Conservation (phyloP, 2,797 vertebrate species). For the Phyllotis vaccarum region DNA sequence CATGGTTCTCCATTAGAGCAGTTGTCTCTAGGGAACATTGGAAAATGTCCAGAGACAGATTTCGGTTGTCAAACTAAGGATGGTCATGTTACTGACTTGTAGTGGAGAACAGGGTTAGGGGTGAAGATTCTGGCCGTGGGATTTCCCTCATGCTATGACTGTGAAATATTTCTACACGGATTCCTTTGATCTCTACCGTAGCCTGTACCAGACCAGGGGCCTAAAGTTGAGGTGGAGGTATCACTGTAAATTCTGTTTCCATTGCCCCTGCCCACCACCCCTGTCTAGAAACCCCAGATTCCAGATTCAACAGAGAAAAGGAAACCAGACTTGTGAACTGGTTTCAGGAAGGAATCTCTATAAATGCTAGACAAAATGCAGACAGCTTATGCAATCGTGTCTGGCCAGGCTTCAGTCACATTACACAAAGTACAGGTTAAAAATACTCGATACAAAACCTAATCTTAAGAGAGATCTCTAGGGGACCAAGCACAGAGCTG, state of each 20-base stretch:
- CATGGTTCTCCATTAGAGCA: not conserved
- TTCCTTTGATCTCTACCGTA: not conserved
- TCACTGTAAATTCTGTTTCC: slow-evolving; percentile 20
- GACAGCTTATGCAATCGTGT: not conserved
- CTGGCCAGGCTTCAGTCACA: not conserved
- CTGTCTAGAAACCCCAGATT: not conserved
- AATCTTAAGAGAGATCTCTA: not conserved
- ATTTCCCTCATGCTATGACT: not conserved
- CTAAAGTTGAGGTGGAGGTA: not conserved
- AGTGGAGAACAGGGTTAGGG: not conserved
- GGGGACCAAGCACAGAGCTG: not conserved
- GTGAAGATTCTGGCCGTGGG: not conserved
- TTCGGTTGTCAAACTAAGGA: not conserved
- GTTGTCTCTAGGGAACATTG: not conserved
- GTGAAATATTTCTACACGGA: not conserved
- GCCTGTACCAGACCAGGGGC: not conserved
- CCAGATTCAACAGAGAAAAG: slow-evolving; percentile 47
- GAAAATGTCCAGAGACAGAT: not conserved
- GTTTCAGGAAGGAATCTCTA: slow-evolving; percentile 50
- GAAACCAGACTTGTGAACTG: not conserved
- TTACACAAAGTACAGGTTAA: slow-evolving; percentile 4
- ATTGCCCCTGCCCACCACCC: not conserved
- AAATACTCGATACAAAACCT: slow-evolving; percentile 14
- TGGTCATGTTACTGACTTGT: not conserved
- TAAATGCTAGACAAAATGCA: slow-evolving; percentile 13